Percentiles rank a stretch among this genome's conserved stretches.
Conservation (phyloP, 2,797 vertebrate species). For the Crax fasciolata region DNA sequence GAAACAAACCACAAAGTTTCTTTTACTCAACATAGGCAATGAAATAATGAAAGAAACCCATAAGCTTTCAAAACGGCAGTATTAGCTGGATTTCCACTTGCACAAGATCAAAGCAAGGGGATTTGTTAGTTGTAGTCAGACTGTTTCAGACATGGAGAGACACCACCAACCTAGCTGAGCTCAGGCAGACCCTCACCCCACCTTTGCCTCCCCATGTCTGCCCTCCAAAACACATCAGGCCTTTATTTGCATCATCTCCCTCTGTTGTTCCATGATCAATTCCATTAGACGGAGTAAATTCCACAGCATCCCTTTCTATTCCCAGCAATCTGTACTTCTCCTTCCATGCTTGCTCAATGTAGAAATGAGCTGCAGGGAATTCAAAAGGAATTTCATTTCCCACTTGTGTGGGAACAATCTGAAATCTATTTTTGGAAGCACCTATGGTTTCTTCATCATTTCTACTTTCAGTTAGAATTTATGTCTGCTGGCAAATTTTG, state of each 20-base stretch:
- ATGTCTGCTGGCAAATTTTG: neutral
- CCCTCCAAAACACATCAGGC: neutral
- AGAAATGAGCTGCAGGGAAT: neutral
- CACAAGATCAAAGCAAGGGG: constrained; percentile 72
- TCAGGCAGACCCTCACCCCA: neutral
- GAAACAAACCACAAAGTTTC: constrained; percentile 75
- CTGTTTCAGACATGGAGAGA: constrained; percentile 40
- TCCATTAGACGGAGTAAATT: constrained; percentile 11
- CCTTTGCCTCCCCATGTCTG: neutral
- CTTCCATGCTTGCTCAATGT: neutral
- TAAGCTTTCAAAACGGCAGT: constrained; percentile 54
- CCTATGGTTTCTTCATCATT: accelerated
- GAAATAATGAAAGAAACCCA: constrained; percentile 72
- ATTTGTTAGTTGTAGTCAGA: constrained; percentile 59
- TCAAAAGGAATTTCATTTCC: neutral
- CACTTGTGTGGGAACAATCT: neutral
- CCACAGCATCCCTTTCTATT: neutral
- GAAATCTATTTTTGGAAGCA: neutral
- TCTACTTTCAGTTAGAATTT: neutral
- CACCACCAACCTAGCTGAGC: constrained; percentile 31
- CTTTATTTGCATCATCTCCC: constrained; percentile 22
- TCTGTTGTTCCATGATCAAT: neutral
- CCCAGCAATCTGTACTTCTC: neutral
- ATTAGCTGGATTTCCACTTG: constrained; percentile 63
- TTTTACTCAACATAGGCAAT: constrained; percentile 63